phyloP scores from a whole-genome alignment of 2,113 vertebrate species.

The Crotalus viridis region DNA sequence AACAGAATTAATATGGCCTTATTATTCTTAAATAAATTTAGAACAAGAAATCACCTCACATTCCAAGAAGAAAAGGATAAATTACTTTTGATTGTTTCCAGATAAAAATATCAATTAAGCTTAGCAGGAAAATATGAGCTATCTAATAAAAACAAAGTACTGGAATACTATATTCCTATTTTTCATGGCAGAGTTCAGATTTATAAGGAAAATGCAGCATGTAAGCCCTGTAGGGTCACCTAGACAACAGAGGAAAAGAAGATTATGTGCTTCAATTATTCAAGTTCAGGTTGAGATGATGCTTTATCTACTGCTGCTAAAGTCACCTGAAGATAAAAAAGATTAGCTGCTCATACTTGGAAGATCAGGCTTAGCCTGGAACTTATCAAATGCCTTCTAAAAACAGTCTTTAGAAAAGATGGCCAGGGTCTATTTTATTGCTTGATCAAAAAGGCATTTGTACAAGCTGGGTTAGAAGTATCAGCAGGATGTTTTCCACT shows the following conservation, averaged over 20 bases:
- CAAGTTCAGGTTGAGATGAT: slow-evolving; percentile 44
- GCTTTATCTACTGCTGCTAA: slow-evolving; percentile 28
- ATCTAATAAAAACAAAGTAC: slow-evolving; percentile 57
- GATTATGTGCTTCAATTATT: slow-evolving; percentile 34
- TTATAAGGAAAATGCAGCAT: slow-evolving; percentile 41
- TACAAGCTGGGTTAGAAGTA: slow-evolving; percentile 13
- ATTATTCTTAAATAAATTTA: slow-evolving; percentile 48
- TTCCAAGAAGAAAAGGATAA: slow-evolving; percentile 57
- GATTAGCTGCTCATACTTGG: slow-evolving; percentile 36
- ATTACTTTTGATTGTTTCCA: slow-evolving; percentile 66
- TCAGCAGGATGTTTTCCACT: slow-evolving; percentile 15
- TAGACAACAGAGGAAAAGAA: slow-evolving; percentile 43
- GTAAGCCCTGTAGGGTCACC: slow-evolving; percentile 13
- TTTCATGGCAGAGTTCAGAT: slow-evolving; percentile 53
- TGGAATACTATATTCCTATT: slow-evolving; percentile 52
- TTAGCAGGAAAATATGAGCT: slow-evolving; percentile 44
- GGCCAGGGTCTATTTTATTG: slow-evolving; percentile 21
- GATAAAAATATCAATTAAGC: slow-evolving; percentile 56
- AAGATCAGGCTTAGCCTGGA: slow-evolving; percentile 30
- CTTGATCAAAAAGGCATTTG: slow-evolving; percentile 40
- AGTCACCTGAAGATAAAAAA: slow-evolving; percentile 47
- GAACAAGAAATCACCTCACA: slow-evolving; percentile 53
- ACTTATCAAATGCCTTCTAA: slow-evolving; percentile 25
- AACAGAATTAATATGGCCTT: slow-evolving; percentile 43
- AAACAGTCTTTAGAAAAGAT: slow-evolving; percentile 35